Conservation (phyloP, 2,888 invertebrate species). For the Chesias legatella region DNA sequence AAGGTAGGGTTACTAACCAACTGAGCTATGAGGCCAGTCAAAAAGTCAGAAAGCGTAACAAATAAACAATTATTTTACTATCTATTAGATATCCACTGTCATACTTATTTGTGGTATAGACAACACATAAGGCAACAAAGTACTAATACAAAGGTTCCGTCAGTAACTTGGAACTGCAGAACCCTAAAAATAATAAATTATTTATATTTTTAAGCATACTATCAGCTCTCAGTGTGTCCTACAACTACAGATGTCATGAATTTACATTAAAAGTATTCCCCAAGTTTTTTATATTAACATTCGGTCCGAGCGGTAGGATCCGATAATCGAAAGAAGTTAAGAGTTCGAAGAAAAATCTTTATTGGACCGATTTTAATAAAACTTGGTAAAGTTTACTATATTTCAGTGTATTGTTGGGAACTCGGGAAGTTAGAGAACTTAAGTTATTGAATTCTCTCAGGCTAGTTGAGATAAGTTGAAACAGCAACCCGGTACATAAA, state of each 20-base stretch:
- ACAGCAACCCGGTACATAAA: no score
- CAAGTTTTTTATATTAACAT: constrained; percentile 20
- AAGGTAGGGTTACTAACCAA: no score
- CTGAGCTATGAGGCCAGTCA: no score
- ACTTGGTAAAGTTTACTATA: constrained; percentile 21
- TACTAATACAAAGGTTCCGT: no score
- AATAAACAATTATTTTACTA: no score
- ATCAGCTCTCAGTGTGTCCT: constrained; percentile 1
- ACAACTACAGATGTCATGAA: constrained; percentile 17
- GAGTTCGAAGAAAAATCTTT: constrained; percentile 16
- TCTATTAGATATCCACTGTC: no score
- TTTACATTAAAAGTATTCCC: constrained; percentile 22
- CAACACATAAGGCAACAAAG: no score
- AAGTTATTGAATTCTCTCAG: constrained; percentile 6
- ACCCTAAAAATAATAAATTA: no score
- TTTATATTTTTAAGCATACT: no score
- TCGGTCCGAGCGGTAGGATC: neutral
- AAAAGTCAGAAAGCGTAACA: no score
- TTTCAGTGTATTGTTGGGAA: constrained; percentile 15
- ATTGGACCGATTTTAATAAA: constrained; percentile 29
- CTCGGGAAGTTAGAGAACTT: constrained; percentile 3
- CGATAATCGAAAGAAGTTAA: constrained; percentile 8
- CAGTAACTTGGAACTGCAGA: no score
- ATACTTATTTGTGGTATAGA: no score
- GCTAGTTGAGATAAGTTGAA: neutral